Conservation (phyloP, 2,797 vertebrate genomes). For the Pseudochirops corinnae region DNA sequence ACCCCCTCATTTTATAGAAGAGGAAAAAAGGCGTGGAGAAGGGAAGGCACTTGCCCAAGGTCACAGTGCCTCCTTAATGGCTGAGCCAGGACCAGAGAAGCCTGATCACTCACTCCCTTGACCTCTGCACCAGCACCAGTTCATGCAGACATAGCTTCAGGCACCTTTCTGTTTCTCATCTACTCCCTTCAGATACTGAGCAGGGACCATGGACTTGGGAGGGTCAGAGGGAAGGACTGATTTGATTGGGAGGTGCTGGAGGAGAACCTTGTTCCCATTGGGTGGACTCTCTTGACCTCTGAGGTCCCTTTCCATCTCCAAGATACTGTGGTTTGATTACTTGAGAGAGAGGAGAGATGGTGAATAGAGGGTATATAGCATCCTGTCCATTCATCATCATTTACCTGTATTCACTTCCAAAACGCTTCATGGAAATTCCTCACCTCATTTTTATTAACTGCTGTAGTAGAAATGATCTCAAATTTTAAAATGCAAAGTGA, state of each 20-base stretch:
- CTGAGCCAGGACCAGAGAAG: not conserved
- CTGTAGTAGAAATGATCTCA: not conserved
- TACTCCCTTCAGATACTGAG: not conserved
- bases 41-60: not conserved
- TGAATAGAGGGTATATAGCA: not conserved
- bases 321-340: not conserved
- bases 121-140: not conserved
- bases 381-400: not conserved
- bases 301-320: not conserved
- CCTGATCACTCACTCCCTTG: not conserved
- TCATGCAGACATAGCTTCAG: not conserved
- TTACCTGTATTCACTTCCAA: constrained; percentile 33
- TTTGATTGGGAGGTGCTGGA: not conserved
- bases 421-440: constrained; percentile 48
- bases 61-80: not conserved
- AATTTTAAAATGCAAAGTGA: not conserved
- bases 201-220: not conserved
- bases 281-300: not conserved
- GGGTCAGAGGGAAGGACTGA: not conserved
- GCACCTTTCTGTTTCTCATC: not conserved
- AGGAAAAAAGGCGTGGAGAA: not conserved
- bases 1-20: not conserved
- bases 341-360: not conserved
- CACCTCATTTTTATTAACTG: constrained; percentile 24
- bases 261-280: not conserved